phyloP scores from a whole-genome alignment of 2,113 vertebrate genomes.

The Panthera tigris region DNA sequence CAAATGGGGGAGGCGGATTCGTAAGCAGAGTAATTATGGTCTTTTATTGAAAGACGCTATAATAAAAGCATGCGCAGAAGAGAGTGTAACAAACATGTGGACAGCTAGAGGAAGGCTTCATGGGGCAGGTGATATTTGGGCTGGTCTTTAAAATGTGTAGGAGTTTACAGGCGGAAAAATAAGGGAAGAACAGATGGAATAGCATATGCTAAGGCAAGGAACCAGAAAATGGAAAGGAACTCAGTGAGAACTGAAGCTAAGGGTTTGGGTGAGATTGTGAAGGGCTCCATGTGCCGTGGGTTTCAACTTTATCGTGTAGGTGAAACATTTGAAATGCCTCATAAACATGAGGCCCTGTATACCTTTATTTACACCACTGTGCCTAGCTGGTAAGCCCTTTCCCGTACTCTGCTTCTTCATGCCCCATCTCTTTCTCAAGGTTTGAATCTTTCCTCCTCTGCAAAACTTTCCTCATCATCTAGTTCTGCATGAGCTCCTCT shows the following conservation, averaged over 20 bases:
- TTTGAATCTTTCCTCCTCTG: background rate
- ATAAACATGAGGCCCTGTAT: background rate
- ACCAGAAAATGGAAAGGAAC: background rate
- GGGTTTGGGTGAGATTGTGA: background rate
- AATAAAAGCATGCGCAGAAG: background rate
- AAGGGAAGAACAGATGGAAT: background rate
- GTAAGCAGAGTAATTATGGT: background rate
- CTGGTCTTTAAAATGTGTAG: background rate
- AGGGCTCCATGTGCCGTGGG: fast-evolving
- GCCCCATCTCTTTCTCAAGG: background rate
- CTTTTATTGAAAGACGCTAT: background rate
- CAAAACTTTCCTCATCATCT: background rate
- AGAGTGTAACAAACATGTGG: background rate
- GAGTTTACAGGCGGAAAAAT: background rate
- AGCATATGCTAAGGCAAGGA: background rate
- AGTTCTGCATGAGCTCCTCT: background rate
- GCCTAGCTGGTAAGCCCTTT: background rate
- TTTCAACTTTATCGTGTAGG: background rate
- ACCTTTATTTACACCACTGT: background rate
- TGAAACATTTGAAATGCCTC: background rate
- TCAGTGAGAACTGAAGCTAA: background rate
- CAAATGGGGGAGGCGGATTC: background rate
- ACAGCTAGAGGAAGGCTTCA: background rate
- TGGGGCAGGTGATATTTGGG: background rate
- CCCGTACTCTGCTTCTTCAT: background rate